Conservation (phyloP, 2,797 vertebrate genomes). For the Sebastes minor region DNA sequence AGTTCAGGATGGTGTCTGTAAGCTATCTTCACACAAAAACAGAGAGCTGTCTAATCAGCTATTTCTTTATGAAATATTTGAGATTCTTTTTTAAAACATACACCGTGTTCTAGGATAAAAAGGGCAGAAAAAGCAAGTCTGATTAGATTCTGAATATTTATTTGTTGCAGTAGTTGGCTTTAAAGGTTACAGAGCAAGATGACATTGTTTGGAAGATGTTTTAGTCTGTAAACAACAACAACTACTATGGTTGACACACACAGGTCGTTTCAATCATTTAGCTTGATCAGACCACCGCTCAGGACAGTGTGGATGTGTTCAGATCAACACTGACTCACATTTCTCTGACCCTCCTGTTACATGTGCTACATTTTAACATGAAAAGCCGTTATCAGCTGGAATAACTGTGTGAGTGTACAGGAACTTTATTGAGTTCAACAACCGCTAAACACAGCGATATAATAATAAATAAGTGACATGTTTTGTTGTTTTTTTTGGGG, state of each 20-base stretch:
- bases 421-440: neutral
- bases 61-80: neutral
- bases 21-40: conserved; percentile 1
- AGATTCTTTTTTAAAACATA: neutral
- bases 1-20: neutral
- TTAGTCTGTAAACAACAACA: neutral
- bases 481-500: neutral
- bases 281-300: neutral
- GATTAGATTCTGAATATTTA: conserved; percentile 25
- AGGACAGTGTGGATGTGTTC: neutral
- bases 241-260: neutral
- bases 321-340: neutral
- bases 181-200: conserved; percentile 12
- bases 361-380: neutral
- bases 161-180: conserved; percentile 23
- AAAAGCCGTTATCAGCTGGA: neutral
- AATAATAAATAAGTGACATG: conserved; percentile 71
- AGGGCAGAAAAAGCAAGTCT: neutral
- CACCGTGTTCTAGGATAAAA: neutral
- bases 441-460: neutral
- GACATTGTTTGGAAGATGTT: neutral
- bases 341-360: neutral
- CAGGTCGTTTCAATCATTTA: neutral
- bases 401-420: neutral
- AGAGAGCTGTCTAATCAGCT: neutral